Base-by-base conservation (phyloP, 2,888 invertebrate species). In the Eupithecia subumbrata region DNA sequence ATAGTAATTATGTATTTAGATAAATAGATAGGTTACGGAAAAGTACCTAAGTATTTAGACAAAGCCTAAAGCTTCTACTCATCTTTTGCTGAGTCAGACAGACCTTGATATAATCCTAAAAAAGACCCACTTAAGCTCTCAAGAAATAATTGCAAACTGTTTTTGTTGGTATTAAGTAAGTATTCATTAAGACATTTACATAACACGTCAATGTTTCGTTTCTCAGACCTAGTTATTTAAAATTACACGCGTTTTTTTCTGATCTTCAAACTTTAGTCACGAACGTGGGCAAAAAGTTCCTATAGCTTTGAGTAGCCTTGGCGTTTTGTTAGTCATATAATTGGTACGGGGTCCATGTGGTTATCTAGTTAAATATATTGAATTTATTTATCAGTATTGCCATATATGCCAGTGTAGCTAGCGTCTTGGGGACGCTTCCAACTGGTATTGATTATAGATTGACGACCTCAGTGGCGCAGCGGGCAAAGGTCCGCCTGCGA, bases 171-270 rank as follows among this genome's bases (percentile, higher is more conserved):
- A 69, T 78, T 72, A 73, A 64, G 68, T 66, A 67, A 66, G 56
- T 67, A 74, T 76, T 76, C 72, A 73, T 78, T 73, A 80, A 79
- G 71, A 76, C 79, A 82, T 82, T 81, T 79, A 79, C 80, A 80
- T 79, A 80, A 82, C 79, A 82, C 78, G 77, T 78, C 76, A 64
- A 76, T 74, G 76, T 83, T 82, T 83, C 82, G 84, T 88, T 87
- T 87, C 88, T 86, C 86, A 86, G 87, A 89, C 87, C 91, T 88
- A 80, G 81, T 80, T 81, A 93, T 94, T 93, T 92, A 87, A 89
- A 90, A 92, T 92, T 93, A 90, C 90, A 92, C 93, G 92, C 88
- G 82, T 81, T 91, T 93, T n/a, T 91, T 92, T 90, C 88, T 88
- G 86, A 85, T 85, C 86, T 86, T 85, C 87, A 86, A 87, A 75